phyloP scores from a whole-genome alignment of 1,140 invertebrate genomes.

The Pogonus chalceus region DNA sequence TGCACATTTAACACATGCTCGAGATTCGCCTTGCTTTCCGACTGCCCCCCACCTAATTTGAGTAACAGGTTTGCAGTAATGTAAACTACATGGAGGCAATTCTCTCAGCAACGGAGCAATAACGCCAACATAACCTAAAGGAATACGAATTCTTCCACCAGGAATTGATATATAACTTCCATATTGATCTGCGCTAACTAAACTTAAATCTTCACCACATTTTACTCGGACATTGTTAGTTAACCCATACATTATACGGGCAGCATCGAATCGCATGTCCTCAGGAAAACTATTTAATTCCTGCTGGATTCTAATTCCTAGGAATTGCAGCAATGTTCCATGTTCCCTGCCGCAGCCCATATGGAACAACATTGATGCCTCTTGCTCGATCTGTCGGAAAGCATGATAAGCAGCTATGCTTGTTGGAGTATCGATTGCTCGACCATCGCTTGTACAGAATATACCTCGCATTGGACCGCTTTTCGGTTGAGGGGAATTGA shows the following conservation, averaged over 20 bases:
- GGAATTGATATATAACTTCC: slow-evolving; percentile 55
- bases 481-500: slow-evolving; percentile 39
- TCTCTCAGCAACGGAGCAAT: slow-evolving; percentile 49
- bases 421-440: slow-evolving; percentile 48
- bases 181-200: slow-evolving; percentile 54
- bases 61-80: slow-evolving; percentile 51
- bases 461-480: slow-evolving; percentile 41
- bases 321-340: slow-evolving; percentile 49
- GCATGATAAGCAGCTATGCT: slow-evolving; percentile 51
- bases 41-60: slow-evolving; percentile 50
- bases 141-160: slow-evolving; percentile 51
- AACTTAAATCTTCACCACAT: slow-evolving; percentile 50
- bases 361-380: slow-evolving; percentile 47
- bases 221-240: slow-evolving; percentile 46
- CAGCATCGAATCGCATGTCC: slow-evolving; percentile 53
- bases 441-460: slow-evolving; percentile 55
- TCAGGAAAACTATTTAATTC: slow-evolving; percentile 55
- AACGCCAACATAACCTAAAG: slow-evolving; percentile 51
- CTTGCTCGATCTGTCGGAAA: slow-evolving; percentile 51
- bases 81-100: slow-evolving; percentile 44
- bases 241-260: slow-evolving; percentile 53
- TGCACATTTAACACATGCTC: slow-evolving; percentile 52
- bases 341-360: slow-evolving; percentile 46
- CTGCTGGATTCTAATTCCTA: slow-evolving; percentile 52
- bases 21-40: slow-evolving; percentile 34